phyloP scores from a whole-genome alignment of 1,140 invertebrate genomes.

The Charaxes varanes region DNA sequence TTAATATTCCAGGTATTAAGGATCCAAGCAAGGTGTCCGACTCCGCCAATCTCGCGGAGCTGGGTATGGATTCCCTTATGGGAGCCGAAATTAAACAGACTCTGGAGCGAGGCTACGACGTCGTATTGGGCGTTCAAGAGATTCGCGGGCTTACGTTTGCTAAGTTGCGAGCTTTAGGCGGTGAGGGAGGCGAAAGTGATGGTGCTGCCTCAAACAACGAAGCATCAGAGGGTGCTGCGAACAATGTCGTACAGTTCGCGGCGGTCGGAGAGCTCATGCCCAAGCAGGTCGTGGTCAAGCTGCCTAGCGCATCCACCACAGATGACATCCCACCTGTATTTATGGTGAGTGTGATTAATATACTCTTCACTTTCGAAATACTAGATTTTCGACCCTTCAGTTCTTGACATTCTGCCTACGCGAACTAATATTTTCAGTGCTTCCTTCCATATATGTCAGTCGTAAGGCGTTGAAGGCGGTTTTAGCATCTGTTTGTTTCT shows the following conservation, averaged over 20 bases:
- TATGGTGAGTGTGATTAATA: constrained; percentile 47
- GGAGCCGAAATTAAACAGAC: constrained; percentile 98
- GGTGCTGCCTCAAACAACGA: constrained; percentile 21
- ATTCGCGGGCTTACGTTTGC: constrained; percentile 88
- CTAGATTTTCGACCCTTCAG: too few relatives aligned
- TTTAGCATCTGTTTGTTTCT: too few relatives aligned
- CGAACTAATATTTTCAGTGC: too few relatives aligned
- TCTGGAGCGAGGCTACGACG: constrained; percentile 92
- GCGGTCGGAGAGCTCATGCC: constrained; percentile 73
- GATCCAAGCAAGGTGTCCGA: constrained; percentile 85
- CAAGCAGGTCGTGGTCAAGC: constrained; percentile 76
- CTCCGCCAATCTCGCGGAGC: constrained; percentile 87
- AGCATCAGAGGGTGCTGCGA: constrained; percentile 21
- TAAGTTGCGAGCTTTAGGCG: constrained; percentile 80
- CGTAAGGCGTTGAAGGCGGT: too few relatives aligned
- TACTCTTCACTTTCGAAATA: neutral
- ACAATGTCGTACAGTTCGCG: constrained; percentile 30
- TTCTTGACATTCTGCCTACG: too few relatives aligned
- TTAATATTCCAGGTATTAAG: constrained; percentile 77
- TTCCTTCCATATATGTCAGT: too few relatives aligned
- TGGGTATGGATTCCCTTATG: constrained; percentile 98
- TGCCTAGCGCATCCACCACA: constrained; percentile 57
- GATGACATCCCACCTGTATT: constrained; percentile 64
- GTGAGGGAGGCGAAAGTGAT: constrained; percentile 34
- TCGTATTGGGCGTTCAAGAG: constrained; percentile 91